phyloP scores from a whole-genome alignment of 2,797 vertebrate genomes.

The Emydoidea blandingii region DNA sequence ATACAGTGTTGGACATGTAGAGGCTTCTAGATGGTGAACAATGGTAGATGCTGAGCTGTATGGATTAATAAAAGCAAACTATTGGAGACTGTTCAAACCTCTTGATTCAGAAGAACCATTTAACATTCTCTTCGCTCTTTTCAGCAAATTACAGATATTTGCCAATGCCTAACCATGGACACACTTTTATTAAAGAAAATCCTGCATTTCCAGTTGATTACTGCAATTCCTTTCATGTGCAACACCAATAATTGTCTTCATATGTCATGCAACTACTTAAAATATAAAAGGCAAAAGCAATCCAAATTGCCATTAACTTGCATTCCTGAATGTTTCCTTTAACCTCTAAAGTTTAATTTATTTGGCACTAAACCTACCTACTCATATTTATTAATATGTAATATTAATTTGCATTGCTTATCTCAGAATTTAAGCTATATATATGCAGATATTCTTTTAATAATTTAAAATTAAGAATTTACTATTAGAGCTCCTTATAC shows the following conservation, averaged over 20 bases:
- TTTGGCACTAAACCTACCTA: slow-evolving; percentile 61
- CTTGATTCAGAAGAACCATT: not conserved
- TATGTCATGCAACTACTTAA: slow-evolving; percentile 45
- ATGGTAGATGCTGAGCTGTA: slow-evolving; percentile 13
- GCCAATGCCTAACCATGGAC: slow-evolving; percentile 34
- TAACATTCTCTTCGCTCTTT: slow-evolving; percentile 27
- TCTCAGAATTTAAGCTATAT: slow-evolving; percentile 46
- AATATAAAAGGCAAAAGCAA: slow-evolving; percentile 25
- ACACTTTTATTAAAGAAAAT: slow-evolving; percentile 58
- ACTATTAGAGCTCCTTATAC: slow-evolving; percentile 50
- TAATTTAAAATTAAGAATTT: slow-evolving; percentile 19
- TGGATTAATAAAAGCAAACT: slow-evolving; percentile 28
- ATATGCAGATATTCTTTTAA: slow-evolving; percentile 4
- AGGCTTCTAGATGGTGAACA: slow-evolving; percentile 51
- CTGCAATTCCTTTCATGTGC: slow-evolving; percentile 49
- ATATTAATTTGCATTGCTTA: slow-evolving; percentile 72
- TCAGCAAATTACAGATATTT: not conserved
- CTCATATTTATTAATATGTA: slow-evolving; percentile 54
- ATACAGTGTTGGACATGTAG: slow-evolving; percentile 14
- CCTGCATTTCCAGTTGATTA: slow-evolving; percentile 60
- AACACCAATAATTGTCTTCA: slow-evolving; percentile 48
- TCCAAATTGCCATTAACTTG: slow-evolving; percentile 34
- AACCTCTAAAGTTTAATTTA: slow-evolving; percentile 47
- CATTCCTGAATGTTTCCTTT: slow-evolving; percentile 52
- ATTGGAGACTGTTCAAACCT: not conserved